Percentiles rank a stretch among this genome's conserved stretches.
Evolutionary conservation across 2,113 vertebrate genomes (phyloP).

Genomic region (Trematomus loennbergii): DNA sequence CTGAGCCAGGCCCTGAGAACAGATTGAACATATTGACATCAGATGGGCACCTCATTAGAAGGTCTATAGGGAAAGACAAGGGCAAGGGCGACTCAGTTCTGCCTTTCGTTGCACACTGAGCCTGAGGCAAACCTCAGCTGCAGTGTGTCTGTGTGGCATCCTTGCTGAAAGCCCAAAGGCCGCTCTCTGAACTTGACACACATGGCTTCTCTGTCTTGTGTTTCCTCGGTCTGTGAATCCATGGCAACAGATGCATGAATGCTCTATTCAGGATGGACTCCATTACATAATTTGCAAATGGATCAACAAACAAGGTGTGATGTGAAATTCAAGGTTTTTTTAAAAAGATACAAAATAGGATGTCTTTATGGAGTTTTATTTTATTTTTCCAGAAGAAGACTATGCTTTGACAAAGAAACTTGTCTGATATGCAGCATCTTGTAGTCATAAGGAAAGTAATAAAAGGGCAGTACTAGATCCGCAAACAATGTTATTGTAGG

Average conservation of each 20-base stretch:
- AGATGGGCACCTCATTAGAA: neutral
- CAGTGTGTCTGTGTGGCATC: conserved; percentile 11
- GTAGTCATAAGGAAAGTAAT: neutral
- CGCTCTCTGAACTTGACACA: conserved; percentile 30
- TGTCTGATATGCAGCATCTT: neutral
- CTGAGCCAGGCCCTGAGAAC: no score
- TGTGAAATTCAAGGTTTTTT: neutral
- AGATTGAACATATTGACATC: no score
- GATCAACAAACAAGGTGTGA: conserved; percentile 8
- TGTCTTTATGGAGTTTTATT: neutral
- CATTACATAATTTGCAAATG: conserved; percentile 9
- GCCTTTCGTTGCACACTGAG: conserved; percentile 3
- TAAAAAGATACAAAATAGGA: neutral
- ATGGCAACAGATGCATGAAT: conserved; percentile 53
- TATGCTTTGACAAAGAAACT: neutral
- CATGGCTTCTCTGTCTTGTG: conserved; percentile 34
- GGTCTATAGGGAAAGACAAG: conserved; percentile 24
- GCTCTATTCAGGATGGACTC: conserved; percentile 30
- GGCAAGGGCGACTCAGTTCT: neutral
- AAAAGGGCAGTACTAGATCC: no score
- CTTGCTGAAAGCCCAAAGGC: conserved; percentile 23
- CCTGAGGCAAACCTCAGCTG: conserved; percentile 17
- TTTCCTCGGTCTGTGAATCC: conserved; percentile 28
- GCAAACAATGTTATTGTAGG: neutral
- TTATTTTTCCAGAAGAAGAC: neutral